These are phyloP conservation scores for Lepus europaeus DNA, from an alignment of 2,113 vertebrate genomes.

Conservation along the genomic window DNA sequence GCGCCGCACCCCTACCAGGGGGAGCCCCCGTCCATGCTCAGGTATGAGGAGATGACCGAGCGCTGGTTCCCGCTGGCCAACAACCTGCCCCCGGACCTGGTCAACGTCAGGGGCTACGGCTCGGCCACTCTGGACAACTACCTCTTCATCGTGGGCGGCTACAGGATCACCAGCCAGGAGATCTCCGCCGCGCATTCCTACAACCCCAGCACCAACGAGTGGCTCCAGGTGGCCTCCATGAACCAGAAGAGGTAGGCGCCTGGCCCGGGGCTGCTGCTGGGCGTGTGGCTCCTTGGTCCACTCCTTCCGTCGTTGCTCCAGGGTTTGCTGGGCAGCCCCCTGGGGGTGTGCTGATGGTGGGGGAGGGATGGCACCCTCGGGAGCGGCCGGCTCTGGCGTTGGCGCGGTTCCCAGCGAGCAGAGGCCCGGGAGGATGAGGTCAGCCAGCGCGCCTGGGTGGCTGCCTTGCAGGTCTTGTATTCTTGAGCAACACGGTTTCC, in stretches of 20 bases:
- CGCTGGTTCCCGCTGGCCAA: constrained; percentile 93
- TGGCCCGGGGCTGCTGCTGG: neutral
- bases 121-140: constrained; percentile 95
- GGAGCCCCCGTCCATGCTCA: constrained; percentile 93
- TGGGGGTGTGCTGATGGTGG: neutral
- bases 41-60: constrained; percentile 91
- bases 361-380: neutral
- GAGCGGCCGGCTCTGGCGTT: neutral
- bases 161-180: constrained; percentile 95
- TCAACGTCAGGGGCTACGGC: constrained; percentile 94
- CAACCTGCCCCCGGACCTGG: constrained; percentile 92
- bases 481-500: neutral
- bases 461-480: neutral
- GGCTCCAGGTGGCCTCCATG: constrained; percentile 94
- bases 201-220: constrained; percentile 95
- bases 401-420: neutral
- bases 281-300: neutral
- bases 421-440: neutral
- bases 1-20: constrained; percentile 86
- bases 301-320: neutral
- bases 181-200: constrained; percentile 95
- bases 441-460: neutral
- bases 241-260: constrained; percentile 96
- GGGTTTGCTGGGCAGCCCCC: neutral
- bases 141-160: constrained; percentile 95